phyloP scores from a whole-genome alignment of 2,888 invertebrate species.

The Exephanes ischioxanthus region DNA sequence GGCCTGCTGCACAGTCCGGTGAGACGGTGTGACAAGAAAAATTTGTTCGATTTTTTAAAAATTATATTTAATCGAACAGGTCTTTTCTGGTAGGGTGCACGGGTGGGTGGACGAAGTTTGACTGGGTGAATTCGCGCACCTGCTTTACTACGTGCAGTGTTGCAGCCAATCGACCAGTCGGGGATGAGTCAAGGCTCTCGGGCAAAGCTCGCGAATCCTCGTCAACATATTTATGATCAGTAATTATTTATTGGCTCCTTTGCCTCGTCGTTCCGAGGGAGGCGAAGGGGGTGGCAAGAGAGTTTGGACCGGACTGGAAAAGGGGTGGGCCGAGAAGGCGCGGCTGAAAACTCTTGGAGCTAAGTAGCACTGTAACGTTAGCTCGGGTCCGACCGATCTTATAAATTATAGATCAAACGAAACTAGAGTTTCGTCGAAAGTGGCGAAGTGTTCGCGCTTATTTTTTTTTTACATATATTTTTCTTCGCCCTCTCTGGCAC shows the following conservation, averaged over 20 bases:
- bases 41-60: too few relatives aligned
- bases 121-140: constrained; percentile 1
- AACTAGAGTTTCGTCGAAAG: constrained; percentile 35
- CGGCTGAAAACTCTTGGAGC: constrained; percentile 26
- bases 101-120: not conserved
- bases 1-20: too few relatives aligned
- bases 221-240: constrained; percentile 63
- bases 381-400: constrained; percentile 42
- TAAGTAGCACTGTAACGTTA: constrained; percentile 13
- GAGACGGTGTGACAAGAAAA: too few relatives aligned
- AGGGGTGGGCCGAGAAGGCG: constrained; percentile 32
- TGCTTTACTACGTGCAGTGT: not conserved
- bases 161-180: not conserved
- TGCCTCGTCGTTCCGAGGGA: constrained; percentile 56
- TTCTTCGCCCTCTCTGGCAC: not conserved
- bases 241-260: constrained; percentile 71
- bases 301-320: constrained; percentile 20
- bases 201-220: constrained; percentile 36
- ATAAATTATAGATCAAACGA: constrained; percentile 71
- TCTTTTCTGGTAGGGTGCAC: too few relatives aligned
- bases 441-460: constrained; percentile 18
- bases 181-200: constrained; percentile 26
- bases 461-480: constrained; percentile 2
- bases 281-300: not conserved
- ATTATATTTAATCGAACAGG: too few relatives aligned